Percentiles rank a stretch among this genome's conserved stretches.
These are phyloP conservation scores for Drosophila kuntzei DNA, from an alignment of 2,888 invertebrate genomes.

Conservation along the genomic window DNA sequence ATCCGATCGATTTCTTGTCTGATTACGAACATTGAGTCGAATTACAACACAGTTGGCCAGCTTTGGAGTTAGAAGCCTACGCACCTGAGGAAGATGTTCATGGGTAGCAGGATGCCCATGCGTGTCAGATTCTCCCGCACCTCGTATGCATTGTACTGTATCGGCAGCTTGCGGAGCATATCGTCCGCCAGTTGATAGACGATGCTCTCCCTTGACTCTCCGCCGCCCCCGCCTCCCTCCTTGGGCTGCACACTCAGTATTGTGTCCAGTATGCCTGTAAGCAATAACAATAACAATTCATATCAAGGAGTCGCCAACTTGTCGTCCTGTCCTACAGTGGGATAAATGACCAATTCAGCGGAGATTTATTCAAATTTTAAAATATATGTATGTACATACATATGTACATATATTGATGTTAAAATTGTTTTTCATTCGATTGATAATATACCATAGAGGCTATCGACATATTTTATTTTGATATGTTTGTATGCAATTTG, in stretches of 20 bases:
- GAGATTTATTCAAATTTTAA: too few species aligned
- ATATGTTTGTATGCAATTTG: too few species aligned
- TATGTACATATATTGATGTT: too few species aligned
- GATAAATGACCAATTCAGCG: not conserved
- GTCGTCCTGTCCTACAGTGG: conserved; percentile 7
- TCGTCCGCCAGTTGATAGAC: conserved; percentile 97
- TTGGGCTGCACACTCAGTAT: conserved; percentile 99
- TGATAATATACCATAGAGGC: too few species aligned
- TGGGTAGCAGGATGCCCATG: conserved; percentile 96
- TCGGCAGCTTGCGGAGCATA: conserved; percentile 94
- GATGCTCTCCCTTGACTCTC: conserved; percentile 96
- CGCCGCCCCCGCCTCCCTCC: conserved; percentile 95
- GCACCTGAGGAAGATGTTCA: conserved; percentile 96
- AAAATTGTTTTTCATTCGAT: too few species aligned
- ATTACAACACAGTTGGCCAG: not conserved
- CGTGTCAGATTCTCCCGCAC: conserved; percentile 94
- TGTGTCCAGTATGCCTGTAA: conserved; percentile 92
- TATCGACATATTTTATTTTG: too few species aligned
- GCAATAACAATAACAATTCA: not conserved
- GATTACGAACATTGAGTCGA: conserved; percentile 16
- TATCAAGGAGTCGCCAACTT: conserved; percentile 20
- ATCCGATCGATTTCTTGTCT: conserved; percentile 93
- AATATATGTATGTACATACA: too few species aligned
- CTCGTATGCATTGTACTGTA: conserved; percentile 95
- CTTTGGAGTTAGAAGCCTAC: not conserved